A percentile compares a stretch with the other conserved stretches of the same genome.
These are phyloP conservation scores for Centropyge bicolor DNA, from an alignment of 2,797 vertebrate genomes.

Conservation along the genomic window DNA sequence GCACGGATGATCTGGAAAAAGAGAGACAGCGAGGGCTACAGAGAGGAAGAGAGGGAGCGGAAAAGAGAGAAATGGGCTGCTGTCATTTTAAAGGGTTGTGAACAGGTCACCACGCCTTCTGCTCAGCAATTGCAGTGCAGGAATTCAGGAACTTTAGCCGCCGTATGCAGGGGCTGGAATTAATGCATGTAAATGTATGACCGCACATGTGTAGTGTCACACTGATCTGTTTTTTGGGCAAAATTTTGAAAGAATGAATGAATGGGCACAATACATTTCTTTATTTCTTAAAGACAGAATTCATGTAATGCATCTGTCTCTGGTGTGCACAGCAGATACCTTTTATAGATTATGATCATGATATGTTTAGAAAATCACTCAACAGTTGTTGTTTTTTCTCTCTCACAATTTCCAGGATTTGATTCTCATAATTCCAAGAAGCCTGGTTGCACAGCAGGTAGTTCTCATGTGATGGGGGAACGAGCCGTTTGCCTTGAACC, in stretches of 20 bases:
- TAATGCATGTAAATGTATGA: conserved; percentile 66
- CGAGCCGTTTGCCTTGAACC: background rate
- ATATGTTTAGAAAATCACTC: conserved; percentile 16
- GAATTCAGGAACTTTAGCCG: conserved; percentile 57
- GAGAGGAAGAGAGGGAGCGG: conserved; percentile 39
- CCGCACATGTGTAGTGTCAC: conserved; percentile 30
- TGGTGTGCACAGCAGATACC: conserved; percentile 7
- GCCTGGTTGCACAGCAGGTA: conserved; percentile 4
- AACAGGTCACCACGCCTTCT: conserved; percentile 80
- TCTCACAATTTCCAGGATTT: conserved; percentile 29
- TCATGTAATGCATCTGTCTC: conserved; percentile 22
- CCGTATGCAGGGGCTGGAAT: conserved; percentile 24
- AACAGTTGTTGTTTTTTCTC: no score
- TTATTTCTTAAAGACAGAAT: conserved; percentile 11
- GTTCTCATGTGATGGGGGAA: background rate
- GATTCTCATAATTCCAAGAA: conserved; percentile 36
- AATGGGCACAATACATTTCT: conserved; percentile 5
- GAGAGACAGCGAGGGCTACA: conserved; percentile 53
- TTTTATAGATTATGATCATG: background rate
- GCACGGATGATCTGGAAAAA: conserved; percentile 62
- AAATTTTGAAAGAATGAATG: conserved; percentile 37
- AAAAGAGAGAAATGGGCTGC: conserved; percentile 72
- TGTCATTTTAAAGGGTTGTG: conserved; percentile 81
- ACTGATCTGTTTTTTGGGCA: conserved; percentile 45
- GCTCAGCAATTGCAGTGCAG: conserved; percentile 55